Evolutionary conservation across 2,888 invertebrate genomes (phyloP).

Genomic region (Gerris lacustris): DNA sequence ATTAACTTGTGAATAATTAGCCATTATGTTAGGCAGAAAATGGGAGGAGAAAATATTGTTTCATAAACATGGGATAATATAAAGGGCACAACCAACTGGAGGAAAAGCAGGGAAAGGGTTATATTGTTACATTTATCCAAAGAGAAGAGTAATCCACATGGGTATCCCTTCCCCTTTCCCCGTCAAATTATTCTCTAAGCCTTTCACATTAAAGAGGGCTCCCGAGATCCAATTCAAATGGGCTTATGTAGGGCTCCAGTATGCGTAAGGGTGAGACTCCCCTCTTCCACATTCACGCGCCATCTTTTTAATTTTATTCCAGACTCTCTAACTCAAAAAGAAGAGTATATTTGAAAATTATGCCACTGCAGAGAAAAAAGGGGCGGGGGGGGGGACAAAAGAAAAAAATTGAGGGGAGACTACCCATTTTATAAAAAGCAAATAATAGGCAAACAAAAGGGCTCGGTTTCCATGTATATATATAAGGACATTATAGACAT

Average conservation of each 20-base stretch:
- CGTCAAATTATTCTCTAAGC: not conserved
- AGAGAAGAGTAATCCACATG: not conserved
- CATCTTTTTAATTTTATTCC: not conserved
- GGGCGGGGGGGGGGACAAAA: not conserved
- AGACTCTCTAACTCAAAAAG: not conserved
- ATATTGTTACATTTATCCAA: not conserved
- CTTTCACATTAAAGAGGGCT: not conserved
- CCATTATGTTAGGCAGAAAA: too few species aligned
- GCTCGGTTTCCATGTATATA: too few species aligned
- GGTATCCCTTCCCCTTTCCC: not conserved
- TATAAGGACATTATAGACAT: too few species aligned
- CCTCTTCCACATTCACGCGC: not conserved
- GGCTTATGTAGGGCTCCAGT: not conserved
- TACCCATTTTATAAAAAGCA: not conserved
- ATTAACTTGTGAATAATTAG: too few species aligned
- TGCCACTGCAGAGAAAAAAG: not conserved
- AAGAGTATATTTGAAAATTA: slow-evolving; percentile 3
- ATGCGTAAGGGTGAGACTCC: not conserved
- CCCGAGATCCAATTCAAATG: not conserved
- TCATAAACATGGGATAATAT: too few species aligned
- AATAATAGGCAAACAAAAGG: too few species aligned
- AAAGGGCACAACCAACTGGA: too few species aligned
- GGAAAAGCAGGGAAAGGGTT: too few species aligned
- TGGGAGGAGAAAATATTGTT: too few species aligned
- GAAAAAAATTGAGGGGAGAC: not conserved